phyloP scores from a whole-genome alignment of 2,888 invertebrate genomes.

The Heliconius ethilla region DNA sequence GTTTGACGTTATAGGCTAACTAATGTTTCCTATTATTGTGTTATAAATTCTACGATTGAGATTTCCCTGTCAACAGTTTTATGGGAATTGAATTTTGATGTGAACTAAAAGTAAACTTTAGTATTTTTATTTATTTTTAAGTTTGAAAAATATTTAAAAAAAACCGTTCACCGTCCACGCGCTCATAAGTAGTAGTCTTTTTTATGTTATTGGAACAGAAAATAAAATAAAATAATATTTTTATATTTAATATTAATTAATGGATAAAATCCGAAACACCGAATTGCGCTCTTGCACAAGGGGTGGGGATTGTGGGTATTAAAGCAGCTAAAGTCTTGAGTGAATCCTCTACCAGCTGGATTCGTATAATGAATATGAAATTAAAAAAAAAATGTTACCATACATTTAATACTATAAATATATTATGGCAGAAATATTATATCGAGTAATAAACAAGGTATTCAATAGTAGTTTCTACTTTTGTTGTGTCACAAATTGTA shows the following conservation, averaged over 20 bases:
- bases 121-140: background rate
- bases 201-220: too few relatives aligned
- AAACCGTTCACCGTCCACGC: too few relatives aligned
- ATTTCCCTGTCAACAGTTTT: slow-evolving; percentile 31
- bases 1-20: slow-evolving; percentile 52
- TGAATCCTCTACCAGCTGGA: too few relatives aligned
- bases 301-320: too few relatives aligned
- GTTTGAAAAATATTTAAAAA: background rate
- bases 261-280: too few relatives aligned
- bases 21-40: slow-evolving; percentile 51
- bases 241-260: too few relatives aligned
- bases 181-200: too few relatives aligned
- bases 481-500: slow-evolving; percentile 16
- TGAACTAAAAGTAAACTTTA: background rate
- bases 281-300: too few relatives aligned
- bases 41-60: slow-evolving; percentile 42
- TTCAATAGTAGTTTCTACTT: slow-evolving; percentile 9
- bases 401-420: background rate
- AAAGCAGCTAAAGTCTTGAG: too few relatives aligned
- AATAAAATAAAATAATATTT: too few relatives aligned
- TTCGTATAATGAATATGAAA: background rate
- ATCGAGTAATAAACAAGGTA: slow-evolving; percentile 1
- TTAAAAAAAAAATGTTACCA: background rate
- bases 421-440: background rate
- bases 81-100: background rate